These are phyloP conservation scores for Morpho achilles DNA, from an alignment of 2,888 invertebrate species.

Conservation along the genomic window DNA sequence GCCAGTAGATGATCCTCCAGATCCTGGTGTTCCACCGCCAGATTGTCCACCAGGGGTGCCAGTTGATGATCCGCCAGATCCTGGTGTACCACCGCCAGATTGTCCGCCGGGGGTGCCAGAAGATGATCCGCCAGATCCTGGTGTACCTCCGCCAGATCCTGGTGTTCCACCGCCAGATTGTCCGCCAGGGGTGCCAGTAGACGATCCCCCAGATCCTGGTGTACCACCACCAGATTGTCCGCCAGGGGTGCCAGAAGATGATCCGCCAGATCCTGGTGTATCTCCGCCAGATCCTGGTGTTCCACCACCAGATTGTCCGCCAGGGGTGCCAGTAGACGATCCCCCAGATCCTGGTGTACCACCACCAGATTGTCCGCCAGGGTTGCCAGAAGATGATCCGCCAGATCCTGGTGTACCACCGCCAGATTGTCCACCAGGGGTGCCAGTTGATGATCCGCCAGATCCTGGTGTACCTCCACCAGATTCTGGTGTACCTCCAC, in stretches of 20 bases:
- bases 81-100: neutral
- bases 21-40: neutral
- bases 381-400: neutral
- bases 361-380: neutral
- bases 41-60: too few relatives aligned
- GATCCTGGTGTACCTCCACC: too few relatives aligned
- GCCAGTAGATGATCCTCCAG: neutral
- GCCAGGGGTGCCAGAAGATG: slow-evolving; percentile 1
- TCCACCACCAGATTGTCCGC: neutral
- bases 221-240: slow-evolving; percentile 1
- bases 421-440: too few relatives aligned
- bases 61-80: neutral
- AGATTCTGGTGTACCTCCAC: too few relatives aligned
- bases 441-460: too few relatives aligned
- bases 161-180: neutral
- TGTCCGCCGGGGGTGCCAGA: neutral
- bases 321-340: neutral
- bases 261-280: neutral
- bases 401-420: slow-evolving; percentile 1
- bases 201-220: neutral
- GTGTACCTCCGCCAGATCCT: too few relatives aligned
- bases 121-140: neutral
- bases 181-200: neutral
- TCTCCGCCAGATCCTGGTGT: too few relatives aligned
- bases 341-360: neutral